Percentiles rank a stretch among this genome's conserved stretches.
These are phyloP conservation scores for Agrenia bidenticulata DNA, from an alignment of 2,888 invertebrate species.

Conservation along the genomic window DNA sequence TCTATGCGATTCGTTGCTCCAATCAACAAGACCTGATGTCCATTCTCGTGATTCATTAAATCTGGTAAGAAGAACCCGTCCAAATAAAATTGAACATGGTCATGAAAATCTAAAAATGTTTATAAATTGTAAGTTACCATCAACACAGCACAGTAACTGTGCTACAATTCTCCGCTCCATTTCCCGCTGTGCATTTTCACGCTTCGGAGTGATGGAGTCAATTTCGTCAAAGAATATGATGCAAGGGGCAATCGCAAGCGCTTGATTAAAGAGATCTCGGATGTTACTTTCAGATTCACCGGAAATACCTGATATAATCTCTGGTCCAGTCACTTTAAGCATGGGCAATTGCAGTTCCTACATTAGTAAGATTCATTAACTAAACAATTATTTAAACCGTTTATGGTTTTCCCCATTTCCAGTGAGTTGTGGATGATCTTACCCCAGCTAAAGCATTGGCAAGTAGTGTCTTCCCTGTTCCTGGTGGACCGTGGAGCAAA, in stretches of 20 bases:
- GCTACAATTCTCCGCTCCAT: constrained; percentile 96
- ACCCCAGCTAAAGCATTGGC: constrained; percentile 81
- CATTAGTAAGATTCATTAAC: constrained; percentile 4
- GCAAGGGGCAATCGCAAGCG: constrained; percentile 71
- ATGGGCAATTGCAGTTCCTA: constrained; percentile 81
- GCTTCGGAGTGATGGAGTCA: constrained; percentile 89
- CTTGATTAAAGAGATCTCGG: constrained; percentile 84
- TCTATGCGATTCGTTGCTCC: constrained; percentile 96
- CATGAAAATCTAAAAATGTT: not conserved
- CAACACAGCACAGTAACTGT: constrained; percentile 84
- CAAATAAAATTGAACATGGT: not conserved
- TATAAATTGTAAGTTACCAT: constrained; percentile 62
- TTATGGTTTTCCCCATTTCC: not conserved
- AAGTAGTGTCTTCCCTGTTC: constrained; percentile 67
- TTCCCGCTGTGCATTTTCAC: constrained; percentile 85
- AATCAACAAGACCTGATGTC: constrained; percentile 74
- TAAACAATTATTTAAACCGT: constrained; percentile 3
- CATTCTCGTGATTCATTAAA: constrained; percentile 60
- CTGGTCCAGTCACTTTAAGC: constrained; percentile 85
- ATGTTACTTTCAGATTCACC: constrained; percentile 85
- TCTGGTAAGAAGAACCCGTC: constrained; percentile 55
- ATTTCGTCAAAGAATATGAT: constrained; percentile 95
- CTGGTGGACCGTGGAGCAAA: constrained; percentile 84
- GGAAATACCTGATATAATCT: constrained; percentile 89
- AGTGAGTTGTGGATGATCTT: constrained; percentile 54